Conservation (phyloP, 2,888 invertebrate species). For the Alcis repandata region DNA sequence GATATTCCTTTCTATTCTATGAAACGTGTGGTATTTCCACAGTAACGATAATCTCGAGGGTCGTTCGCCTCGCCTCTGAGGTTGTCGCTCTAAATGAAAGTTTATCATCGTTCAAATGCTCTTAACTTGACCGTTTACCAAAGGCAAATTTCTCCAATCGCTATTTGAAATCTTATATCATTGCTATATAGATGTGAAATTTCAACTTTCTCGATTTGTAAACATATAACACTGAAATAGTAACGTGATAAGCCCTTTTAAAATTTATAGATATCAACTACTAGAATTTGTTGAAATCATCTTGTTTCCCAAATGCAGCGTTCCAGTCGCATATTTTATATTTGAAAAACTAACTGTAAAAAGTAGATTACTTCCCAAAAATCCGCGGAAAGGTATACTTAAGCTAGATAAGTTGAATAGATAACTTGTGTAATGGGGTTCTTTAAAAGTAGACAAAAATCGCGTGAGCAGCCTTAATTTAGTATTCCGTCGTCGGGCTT, state of each 20-base stretch:
- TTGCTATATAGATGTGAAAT: not conserved
- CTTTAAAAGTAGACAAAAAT: not conserved
- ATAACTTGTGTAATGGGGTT: no score
- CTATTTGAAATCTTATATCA: not conserved
- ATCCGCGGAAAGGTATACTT: no score
- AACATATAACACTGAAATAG: no score
- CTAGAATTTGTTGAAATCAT: no score
- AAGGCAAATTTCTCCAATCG: not conserved
- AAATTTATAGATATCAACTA: no score
- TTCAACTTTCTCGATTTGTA: not conserved
- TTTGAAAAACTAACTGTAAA: no score
- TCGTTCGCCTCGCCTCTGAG: slow-evolving; percentile 17
- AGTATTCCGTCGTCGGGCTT: not conserved
- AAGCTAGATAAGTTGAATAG: no score
- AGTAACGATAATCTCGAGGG: slow-evolving; percentile 10
- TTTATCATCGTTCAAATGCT: slow-evolving; percentile 1
- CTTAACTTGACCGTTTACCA: not conserved
- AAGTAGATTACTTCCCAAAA: no score
- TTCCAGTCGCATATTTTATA: no score
- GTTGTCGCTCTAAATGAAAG: slow-evolving; percentile 16
- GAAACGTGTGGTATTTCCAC: slow-evolving; percentile 1
- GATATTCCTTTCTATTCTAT: slow-evolving; percentile 12
- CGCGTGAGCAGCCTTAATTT: not conserved
- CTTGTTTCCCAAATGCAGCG: no score
- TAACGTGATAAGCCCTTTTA: no score